A percentile compares a stretch with the other conserved stretches of the same genome.
These are phyloP conservation scores for Clavelina lepadiformis DNA, from an alignment of 23 tunicate species.

Conservation along the genomic window DNA sequence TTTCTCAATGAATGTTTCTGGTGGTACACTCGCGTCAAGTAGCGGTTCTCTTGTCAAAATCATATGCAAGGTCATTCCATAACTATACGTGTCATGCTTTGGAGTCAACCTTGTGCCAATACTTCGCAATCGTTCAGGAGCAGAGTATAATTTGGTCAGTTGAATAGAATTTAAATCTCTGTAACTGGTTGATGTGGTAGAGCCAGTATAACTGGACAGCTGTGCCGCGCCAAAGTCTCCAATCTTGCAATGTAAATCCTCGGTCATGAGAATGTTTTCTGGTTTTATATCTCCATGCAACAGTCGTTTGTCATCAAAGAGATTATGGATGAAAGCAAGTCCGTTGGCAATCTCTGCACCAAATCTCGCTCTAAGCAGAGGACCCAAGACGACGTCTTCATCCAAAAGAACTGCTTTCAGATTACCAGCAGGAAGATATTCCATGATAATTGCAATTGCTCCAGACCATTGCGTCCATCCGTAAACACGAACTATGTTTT, in stretches of 20 bases:
- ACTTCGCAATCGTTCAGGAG: slow-evolving; percentile 14
- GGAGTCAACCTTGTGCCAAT: background rate
- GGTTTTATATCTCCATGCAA: slow-evolving; percentile 26
- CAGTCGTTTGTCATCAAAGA: background rate
- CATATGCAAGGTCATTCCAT: background rate
- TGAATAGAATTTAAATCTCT: no score
- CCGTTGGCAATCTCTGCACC: slow-evolving; percentile 15
- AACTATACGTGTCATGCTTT: slow-evolving; percentile 10
- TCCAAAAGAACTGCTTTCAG: background rate
- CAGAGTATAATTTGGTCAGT: background rate
- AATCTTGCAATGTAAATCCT: slow-evolving; percentile 8
- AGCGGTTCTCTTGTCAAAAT: background rate
- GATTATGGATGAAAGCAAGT: slow-evolving; percentile 12
- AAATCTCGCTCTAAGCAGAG: background rate
- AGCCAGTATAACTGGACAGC: background rate
- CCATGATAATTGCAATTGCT: slow-evolving; percentile 19
- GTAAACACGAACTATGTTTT: slow-evolving; percentile 16
- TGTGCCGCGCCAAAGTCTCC: slow-evolving; percentile 9
- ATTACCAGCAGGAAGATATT: slow-evolving; percentile 8
- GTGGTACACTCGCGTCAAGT: background rate
- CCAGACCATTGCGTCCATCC: slow-evolving; percentile 9
- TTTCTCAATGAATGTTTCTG: background rate
- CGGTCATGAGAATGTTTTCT: slow-evolving; percentile 10
- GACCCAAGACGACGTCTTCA: slow-evolving; percentile 1
- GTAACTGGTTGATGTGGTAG: background rate